Evolutionary conservation across 2,888 invertebrate species (phyloP).

Genomic region (Leptinotarsa peninsularis): DNA sequence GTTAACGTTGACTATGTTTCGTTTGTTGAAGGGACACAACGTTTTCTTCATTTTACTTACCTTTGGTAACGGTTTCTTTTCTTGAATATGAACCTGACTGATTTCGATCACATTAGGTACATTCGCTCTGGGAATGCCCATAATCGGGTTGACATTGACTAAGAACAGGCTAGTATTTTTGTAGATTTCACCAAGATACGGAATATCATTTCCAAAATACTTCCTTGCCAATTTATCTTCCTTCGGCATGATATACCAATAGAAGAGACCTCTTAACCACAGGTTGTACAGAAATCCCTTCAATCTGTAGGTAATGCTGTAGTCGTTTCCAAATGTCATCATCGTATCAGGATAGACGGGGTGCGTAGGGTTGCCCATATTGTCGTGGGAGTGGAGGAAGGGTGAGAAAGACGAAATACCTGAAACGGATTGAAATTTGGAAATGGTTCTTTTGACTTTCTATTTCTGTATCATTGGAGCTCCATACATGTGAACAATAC

Average conservation of each 20-base stretch:
- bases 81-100: conserved; percentile 2
- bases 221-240: background rate
- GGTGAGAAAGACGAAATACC: conserved; percentile 49
- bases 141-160: conserved; percentile 23
- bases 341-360: conserved; percentile 51
- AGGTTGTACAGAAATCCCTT: conserved; percentile 39
- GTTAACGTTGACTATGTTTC: too few species aligned
- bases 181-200: conserved; percentile 7
- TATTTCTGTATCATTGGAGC: too few species aligned
- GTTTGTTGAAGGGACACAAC: too few species aligned
- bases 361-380: conserved; percentile 54
- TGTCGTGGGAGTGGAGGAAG: conserved; percentile 44
- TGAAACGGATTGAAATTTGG: conserved; percentile 19
- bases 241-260: conserved; percentile 30
- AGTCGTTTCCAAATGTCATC: background rate
- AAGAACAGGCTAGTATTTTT: conserved; percentile 26
- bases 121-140: conserved; percentile 16
- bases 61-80: conserved; percentile 19
- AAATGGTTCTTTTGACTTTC: too few species aligned
- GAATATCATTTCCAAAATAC: conserved; percentile 18
- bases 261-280: conserved; percentile 40
- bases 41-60: background rate
- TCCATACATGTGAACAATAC: too few species aligned
- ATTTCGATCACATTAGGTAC: conserved; percentile 29
- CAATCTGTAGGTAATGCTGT: conserved; percentile 35